A percentile compares a stretch with the other conserved stretches of the same genome.
Conservation (phyloP, 1,140 invertebrate genomes). For the Penaeus chinensis region DNA sequence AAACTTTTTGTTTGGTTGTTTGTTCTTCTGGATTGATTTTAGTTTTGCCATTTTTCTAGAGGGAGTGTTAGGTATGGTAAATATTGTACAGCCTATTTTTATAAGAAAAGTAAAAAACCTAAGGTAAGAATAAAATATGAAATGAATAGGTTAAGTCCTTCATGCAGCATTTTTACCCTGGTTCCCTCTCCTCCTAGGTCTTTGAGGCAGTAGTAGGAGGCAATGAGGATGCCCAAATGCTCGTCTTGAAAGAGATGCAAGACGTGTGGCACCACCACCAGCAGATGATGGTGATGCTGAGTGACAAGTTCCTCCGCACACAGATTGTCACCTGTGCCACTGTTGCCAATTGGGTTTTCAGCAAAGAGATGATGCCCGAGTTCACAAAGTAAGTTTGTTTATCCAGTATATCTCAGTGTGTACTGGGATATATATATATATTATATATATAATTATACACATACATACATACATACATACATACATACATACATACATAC, state of each 20-base stretch:
- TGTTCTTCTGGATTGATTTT: conserved; percentile 19
- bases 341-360: conserved; percentile 99
- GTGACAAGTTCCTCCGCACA: conserved; percentile 97
- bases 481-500: no score
- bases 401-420: no score
- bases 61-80: no score
- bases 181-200: conserved; percentile 71
- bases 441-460: no score
- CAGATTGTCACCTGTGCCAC: conserved; percentile 96
- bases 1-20: neutral
- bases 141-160: no score
- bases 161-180: neutral
- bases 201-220: conserved; percentile 76
- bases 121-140: no score
- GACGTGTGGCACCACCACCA: conserved; percentile 95
- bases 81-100: no score
- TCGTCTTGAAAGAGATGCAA: conserved; percentile 91
- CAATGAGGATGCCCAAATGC: conserved; percentile 92
- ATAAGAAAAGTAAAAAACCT: no score
- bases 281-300: conserved; percentile 94
- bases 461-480: no score
- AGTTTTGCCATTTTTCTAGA: neutral
- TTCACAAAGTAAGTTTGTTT: conserved; percentile 82
- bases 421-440: no score
- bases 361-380: conserved; percentile 92